A percentile compares a stretch with the other conserved stretches of the same genome.
These are phyloP conservation scores for Phocides pigmalion DNA, from an alignment of 1,140 invertebrate genomes.

Conservation along the genomic window DNA sequence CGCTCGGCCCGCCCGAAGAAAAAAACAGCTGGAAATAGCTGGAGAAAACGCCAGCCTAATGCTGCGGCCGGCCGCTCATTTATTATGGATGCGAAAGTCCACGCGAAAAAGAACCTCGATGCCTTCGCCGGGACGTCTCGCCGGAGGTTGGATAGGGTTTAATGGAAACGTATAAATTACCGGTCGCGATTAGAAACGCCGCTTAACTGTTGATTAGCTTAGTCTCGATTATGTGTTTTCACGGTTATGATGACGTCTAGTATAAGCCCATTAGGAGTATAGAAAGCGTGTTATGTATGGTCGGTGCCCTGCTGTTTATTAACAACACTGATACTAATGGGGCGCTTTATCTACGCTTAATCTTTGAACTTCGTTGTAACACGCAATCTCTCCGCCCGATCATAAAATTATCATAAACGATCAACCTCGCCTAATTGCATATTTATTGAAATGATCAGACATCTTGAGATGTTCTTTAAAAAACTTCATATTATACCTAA, in stretches of 20 bases:
- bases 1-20: slow-evolving; percentile 33
- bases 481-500: neutral
- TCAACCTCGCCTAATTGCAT: slow-evolving; percentile 11
- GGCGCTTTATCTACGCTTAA: neutral
- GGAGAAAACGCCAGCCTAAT: slow-evolving; percentile 48
- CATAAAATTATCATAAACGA: slow-evolving; percentile 6
- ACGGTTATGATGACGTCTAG: slow-evolving; percentile 39
- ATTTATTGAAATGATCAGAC: slow-evolving; percentile 6
- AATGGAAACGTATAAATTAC: slow-evolving; percentile 54
- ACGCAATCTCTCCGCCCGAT: slow-evolving; percentile 1
- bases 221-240: slow-evolving; percentile 37
- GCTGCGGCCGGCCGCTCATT: slow-evolving; percentile 60
- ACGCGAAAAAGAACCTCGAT: slow-evolving; percentile 47
- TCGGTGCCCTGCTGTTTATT: neutral
- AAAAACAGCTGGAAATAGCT: slow-evolving; percentile 51
- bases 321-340: neutral
- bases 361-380: neutral
- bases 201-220: slow-evolving; percentile 43
- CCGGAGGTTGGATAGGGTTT: slow-evolving; percentile 39
- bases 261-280: slow-evolving; percentile 11
- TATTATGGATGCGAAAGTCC: slow-evolving; percentile 61
- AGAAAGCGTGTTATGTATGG: slow-evolving; percentile 28
- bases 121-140: slow-evolving; percentile 18
- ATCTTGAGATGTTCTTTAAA: neutral
- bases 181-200: slow-evolving; percentile 36